Percentiles rank a stretch among this genome's conserved stretches.
Evolutionary conservation across 2,888 invertebrate species (phyloP).

Genomic region (Toxonevra muliebris): DNA sequence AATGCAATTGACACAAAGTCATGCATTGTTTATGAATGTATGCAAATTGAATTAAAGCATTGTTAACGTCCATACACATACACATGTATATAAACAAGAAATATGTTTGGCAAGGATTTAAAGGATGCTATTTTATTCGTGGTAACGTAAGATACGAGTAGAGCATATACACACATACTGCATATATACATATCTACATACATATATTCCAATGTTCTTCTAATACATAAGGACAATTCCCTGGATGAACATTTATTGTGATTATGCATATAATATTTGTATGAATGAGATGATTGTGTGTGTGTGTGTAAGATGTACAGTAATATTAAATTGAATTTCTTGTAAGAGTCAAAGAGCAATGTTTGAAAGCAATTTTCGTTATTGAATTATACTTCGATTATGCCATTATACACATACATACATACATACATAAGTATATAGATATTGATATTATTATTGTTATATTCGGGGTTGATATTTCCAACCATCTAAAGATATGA

Average conservation of each 20-base stretch:
- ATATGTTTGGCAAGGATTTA: not conserved
- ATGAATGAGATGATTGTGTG: too few relatives aligned
- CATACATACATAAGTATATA: too few relatives aligned
- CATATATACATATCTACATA: constrained; percentile 21
- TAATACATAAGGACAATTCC: constrained; percentile 39
- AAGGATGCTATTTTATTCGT: not conserved
- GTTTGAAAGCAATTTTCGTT: too few relatives aligned
- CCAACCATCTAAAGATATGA: too few relatives aligned
- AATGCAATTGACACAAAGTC: not conserved
- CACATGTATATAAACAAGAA: not conserved
- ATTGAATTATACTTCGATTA: too few relatives aligned
- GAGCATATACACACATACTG: too few relatives aligned
- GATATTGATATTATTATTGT: too few relatives aligned
- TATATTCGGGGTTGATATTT: too few relatives aligned
- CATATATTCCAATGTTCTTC: constrained; percentile 6
- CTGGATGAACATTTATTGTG: constrained; percentile 41
- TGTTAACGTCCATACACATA: constrained; percentile 3
- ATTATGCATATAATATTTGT: constrained; percentile 32
- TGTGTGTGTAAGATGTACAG: too few relatives aligned
- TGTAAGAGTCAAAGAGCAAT: too few relatives aligned
- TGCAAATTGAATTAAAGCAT: constrained; percentile 33
- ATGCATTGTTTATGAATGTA: constrained; percentile 26
- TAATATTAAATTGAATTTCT: too few relatives aligned
- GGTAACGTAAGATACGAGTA: not conserved
- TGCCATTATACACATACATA: too few relatives aligned